These are phyloP conservation scores for Schlechtendalia chinensis DNA, from an alignment of 1,140 invertebrate genomes.

Conservation along the genomic window DNA sequence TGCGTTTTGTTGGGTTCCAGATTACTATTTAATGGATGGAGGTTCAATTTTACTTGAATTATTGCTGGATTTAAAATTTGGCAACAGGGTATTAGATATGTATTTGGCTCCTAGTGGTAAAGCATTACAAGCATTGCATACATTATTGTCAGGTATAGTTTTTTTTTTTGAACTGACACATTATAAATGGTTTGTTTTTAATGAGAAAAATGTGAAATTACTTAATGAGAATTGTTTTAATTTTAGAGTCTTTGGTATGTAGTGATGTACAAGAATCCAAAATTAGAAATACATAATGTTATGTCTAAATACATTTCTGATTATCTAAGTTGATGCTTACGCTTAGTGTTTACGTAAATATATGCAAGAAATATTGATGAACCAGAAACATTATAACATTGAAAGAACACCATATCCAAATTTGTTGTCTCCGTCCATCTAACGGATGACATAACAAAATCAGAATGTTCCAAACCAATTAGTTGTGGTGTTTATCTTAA, in stretches of 20 bases:
- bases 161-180: not conserved
- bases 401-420: no score
- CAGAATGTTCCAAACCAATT: no score
- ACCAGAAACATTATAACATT: conserved; percentile 55
- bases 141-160: conserved; percentile 65
- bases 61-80: conserved; percentile 75
- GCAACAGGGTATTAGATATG: conserved; percentile 84
- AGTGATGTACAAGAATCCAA: conserved; percentile 75
- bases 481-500: no score
- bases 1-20: conserved; percentile 55
- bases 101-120: conserved; percentile 97
- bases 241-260: conserved; percentile 63
- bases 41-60: conserved; percentile 86
- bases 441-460: no score
- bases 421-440: no score
- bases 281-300: conserved; percentile 64
- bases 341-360: conserved; percentile 58
- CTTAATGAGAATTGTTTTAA: not conserved
- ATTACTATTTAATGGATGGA: conserved; percentile 83
- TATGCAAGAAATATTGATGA: conserved; percentile 63
- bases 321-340: conserved; percentile 53
- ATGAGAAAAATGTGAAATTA: conserved; percentile 5
- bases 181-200: not conserved
- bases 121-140: conserved; percentile 83
- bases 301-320: conserved; percentile 67